Evolutionary conservation across 2,797 vertebrate species (phyloP).

Genomic region (Gila robusta): DNA sequence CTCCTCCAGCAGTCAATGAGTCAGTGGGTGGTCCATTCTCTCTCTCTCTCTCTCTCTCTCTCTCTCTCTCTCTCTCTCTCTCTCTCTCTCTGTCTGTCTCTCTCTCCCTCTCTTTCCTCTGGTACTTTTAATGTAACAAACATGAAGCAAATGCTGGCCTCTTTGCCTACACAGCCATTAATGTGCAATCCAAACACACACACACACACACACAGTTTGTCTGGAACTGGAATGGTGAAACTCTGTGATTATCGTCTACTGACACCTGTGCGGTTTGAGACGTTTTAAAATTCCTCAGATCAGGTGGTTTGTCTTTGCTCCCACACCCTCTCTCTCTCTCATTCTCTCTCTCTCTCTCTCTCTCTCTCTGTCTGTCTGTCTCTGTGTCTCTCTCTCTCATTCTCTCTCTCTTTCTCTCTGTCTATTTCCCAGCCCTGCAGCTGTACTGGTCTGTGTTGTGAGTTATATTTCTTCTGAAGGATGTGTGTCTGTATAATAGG

Average conservation of each 20-base stretch:
- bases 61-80: not conserved
- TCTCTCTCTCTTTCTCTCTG: no score
- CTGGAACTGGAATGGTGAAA: conserved; percentile 31
- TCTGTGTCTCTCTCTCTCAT: no score
- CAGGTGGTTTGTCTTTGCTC: conserved; percentile 39
- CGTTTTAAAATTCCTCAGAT: conserved; percentile 38
- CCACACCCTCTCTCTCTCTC: not conserved
- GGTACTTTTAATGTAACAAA: conserved; percentile 53
- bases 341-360: not conserved
- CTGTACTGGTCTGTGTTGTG: conserved; percentile 42
- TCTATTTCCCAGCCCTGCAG: conserved; percentile 26
- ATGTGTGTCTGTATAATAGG: conserved; percentile 32
- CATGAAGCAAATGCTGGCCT: conserved; percentile 26
- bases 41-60: not conserved
- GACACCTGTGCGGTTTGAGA: conserved; percentile 46
- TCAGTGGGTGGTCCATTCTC: conserved; percentile 58
- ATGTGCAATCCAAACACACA: not conserved
- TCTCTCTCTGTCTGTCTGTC: not conserved
- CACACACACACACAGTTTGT: not conserved
- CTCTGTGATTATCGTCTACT: conserved; percentile 27
- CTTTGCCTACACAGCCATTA: conserved; percentile 26
- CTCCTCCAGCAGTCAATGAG: conserved; percentile 50
- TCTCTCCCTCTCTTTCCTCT: not conserved
- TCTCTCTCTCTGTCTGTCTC: not conserved
- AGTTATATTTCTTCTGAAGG: conserved; percentile 50